These are phyloP conservation scores for Temnothorax curvispinosus DNA, from an alignment of 1,140 invertebrate species.

Conservation along the genomic window DNA sequence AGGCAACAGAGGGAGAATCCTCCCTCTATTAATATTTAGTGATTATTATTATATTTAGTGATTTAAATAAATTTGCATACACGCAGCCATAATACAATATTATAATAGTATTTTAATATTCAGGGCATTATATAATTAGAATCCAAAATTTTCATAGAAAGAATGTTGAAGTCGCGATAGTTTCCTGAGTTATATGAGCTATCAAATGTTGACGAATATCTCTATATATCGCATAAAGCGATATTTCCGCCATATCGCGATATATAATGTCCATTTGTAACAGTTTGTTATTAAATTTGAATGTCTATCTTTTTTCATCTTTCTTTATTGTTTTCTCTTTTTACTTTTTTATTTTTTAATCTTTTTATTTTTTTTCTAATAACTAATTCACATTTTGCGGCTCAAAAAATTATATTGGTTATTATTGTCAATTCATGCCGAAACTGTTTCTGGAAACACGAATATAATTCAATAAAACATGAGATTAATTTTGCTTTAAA, in stretches of 20 bases:
- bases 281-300: no score
- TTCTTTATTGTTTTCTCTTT: no score
- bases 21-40: not conserved
- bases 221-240: not conserved
- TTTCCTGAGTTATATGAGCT: not conserved
- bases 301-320: no score
- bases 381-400: no score
- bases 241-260: no score
- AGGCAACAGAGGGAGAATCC: not conserved
- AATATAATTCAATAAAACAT: not conserved
- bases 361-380: no score
- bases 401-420: no score
- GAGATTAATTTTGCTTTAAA: not conserved
- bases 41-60: not conserved
- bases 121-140: not conserved
- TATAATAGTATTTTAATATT: not conserved
- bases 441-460: no score
- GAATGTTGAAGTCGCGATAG: not conserved
- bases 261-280: no score
- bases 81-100: not conserved
- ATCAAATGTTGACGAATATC: not conserved
- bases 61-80: constrained; percentile 12
- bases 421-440: no score
- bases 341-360: no score
- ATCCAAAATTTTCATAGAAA: not conserved